phyloP scores from a whole-genome alignment of 2,113 vertebrate genomes.

The Pitta sordida region DNA sequence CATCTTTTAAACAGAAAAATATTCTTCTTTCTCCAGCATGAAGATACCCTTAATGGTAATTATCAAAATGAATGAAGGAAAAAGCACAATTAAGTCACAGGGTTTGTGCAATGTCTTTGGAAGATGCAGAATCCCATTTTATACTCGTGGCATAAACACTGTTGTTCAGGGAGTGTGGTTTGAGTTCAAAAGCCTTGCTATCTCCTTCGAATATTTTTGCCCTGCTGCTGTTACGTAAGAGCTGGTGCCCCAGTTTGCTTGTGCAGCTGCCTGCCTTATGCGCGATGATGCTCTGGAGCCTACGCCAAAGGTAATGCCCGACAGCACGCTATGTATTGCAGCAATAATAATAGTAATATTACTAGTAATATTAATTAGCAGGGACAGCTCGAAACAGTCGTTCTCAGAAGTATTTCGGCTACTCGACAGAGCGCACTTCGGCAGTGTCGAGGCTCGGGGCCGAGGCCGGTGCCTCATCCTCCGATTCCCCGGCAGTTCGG shows the following conservation, averaged over 20 bases:
- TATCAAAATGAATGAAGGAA: not conserved
- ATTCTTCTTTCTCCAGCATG: not conserved
- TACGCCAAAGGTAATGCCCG: slow-evolving; percentile 19
- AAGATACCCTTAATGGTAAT: not conserved
- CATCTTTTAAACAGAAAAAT: not conserved
- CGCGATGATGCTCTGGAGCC: not conserved
- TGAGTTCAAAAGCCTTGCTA: not conserved
- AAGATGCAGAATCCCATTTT: not conserved
- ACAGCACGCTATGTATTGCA: not conserved
- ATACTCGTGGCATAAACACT: not conserved
- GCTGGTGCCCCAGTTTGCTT: slow-evolving; percentile 24
- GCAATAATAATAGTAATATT: not conserved
- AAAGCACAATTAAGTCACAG: not conserved
- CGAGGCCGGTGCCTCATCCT: not conserved
- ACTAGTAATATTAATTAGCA: not conserved
- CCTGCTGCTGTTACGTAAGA: slow-evolving; percentile 32
- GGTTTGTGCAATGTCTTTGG: not conserved
- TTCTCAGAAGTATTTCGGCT: not conserved
- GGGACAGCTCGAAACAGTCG: not conserved
- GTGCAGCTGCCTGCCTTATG: not conserved
- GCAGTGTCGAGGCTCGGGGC: not conserved
- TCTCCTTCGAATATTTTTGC: not conserved
- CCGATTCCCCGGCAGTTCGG: not conserved
- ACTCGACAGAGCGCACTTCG: not conserved
- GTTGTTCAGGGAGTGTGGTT: not conserved